These are phyloP conservation scores for Euwallacea similis DNA, from an alignment of 1,140 invertebrate species.

Conservation along the genomic window DNA sequence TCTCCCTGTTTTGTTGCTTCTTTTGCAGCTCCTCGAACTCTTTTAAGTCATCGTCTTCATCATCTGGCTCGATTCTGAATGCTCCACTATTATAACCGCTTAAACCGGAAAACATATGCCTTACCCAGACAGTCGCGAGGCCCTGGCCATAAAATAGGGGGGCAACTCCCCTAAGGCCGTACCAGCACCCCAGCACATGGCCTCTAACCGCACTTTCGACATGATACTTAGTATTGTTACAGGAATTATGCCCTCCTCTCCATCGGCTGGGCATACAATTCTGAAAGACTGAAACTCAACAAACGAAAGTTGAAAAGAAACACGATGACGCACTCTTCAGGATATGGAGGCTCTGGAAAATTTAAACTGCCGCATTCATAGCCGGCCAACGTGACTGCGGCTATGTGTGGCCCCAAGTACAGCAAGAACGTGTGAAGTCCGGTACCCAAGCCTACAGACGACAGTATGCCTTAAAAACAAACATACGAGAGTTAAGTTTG, in stretches of 20 bases:
- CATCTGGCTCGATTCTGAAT: conserved; percentile 64
- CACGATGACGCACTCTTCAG: conserved; percentile 71
- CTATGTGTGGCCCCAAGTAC: conserved; percentile 92
- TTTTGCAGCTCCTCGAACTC: conserved; percentile 75
- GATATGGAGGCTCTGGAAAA: conserved; percentile 92
- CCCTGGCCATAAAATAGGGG: conserved; percentile 96
- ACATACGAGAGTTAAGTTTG: background rate
- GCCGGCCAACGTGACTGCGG: conserved; percentile 94
- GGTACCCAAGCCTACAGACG: conserved; percentile 96
- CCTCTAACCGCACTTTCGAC: conserved; percentile 94
- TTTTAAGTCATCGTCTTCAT: conserved; percentile 80
- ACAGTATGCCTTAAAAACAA: conserved; percentile 75
- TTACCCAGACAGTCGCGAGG: conserved; percentile 75
- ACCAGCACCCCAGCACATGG: conserved; percentile 97
- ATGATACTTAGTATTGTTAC: conserved; percentile 83
- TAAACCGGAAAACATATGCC: background rate
- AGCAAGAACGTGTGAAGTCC: conserved; percentile 98
- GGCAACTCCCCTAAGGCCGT: conserved; percentile 97
- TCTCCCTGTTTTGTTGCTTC: conserved; percentile 62
- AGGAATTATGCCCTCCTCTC: conserved; percentile 58
- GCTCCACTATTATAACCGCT: too few relatives aligned
- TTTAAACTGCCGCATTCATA: conserved; percentile 94
- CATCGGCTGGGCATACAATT: conserved; percentile 75
- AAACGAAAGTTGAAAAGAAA: background rate
- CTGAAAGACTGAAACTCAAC: conserved; percentile 52